Evolutionary conservation across 1,140 invertebrate genomes (phyloP), one percentile per base, ranked within the genome.

Genomic region (Scaptomyza graminum): DNA sequence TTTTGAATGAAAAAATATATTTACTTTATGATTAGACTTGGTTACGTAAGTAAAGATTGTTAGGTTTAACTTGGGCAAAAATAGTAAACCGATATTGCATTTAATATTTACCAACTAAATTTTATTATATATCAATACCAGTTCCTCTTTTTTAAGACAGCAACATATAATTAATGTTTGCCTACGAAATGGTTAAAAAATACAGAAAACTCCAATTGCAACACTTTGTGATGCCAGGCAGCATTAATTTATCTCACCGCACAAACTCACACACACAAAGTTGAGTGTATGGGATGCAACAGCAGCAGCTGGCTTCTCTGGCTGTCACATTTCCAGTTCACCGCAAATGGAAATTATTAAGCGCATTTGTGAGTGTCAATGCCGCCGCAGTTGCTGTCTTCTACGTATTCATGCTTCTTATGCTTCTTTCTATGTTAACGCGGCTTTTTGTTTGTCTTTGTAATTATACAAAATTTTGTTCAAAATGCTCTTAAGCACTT

Each of bases 261-360:
- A 41, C 37, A 34, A 6, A 34, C 37, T 5, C 37, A 41, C 37
- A 11, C 9, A 41, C 12, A n/a, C 37, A n/a, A 12, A n/a, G 8
- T 41, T 41, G 37, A 41, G 37, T 46, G 44, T 7, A 18, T 46
- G 12, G 44, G 15, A 5, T 15, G 13, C 44, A 9, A 13, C 15
- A 15, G 34, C 34, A 37, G 52, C 52, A 39, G n/a, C 52, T 34
- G 52, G 31, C 52, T 41, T 49, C 37, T 51, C 51, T 37, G 25
- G 16, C 43, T 39, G 59, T 50, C 49, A 63, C 37, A 39, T 50
- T 69, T 71, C 47, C 41, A 46, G 60, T 57, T 76, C 59, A 22
- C 44, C 72, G 62, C 44, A 60, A 79, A 63, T 63, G 43, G 54
- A 62, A 79, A 47, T 55, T 37, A 61, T 46, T 55, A 63, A 15